Base-by-base conservation (phyloP, 2,888 invertebrate species). In the Danaus chrysippus region DNA sequence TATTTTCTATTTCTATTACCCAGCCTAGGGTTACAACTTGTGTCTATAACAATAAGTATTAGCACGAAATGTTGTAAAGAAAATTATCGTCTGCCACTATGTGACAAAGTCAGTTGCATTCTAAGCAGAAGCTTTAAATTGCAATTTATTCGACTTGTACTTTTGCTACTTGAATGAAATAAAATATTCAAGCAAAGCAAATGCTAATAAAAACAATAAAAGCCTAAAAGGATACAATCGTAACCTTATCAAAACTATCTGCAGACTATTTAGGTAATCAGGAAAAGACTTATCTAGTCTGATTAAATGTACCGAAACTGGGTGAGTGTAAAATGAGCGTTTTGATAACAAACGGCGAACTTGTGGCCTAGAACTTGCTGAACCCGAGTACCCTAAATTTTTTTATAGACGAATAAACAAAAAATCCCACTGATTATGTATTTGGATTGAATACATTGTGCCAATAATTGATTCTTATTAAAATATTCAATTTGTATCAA, bases 1-100 rank as follows among this genome's bases (percentile, higher is more conserved):
- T 63, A 71, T 86, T 87, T 87, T 88, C 90, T 90, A 90, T 90
- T 91, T 89, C 87, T 87, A 90, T 86, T 83, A 81, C 82, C 75
- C 76, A 73, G 70, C 76, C 78, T 85, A 87, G 85, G 80, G 82
- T 83, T 83, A 79, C 56, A 46, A 62, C 74, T 76, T 70, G 68
- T 73, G 75, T 73, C 76, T 74, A 76, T 83, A 78, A 79, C 78
- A 80, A 77, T 69, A 68, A 68, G 75, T 70, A 73, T 76, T 44
- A 13, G 46, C 54, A 44, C 54, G 19, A 54, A 44, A 34, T 59
- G 3, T 49, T 41, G 41, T 42, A 19, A 23, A 49, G 46, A 46
- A 13, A 17, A 17, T 15, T 49, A 49, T 17, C 10, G 17, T 17
- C 23, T 34, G 23, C 23, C 23, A 8, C 23, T 34, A 34, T 34